phyloP scores from a whole-genome alignment of 1,140 invertebrate genomes.

The Reticulitermes speratus region DNA sequence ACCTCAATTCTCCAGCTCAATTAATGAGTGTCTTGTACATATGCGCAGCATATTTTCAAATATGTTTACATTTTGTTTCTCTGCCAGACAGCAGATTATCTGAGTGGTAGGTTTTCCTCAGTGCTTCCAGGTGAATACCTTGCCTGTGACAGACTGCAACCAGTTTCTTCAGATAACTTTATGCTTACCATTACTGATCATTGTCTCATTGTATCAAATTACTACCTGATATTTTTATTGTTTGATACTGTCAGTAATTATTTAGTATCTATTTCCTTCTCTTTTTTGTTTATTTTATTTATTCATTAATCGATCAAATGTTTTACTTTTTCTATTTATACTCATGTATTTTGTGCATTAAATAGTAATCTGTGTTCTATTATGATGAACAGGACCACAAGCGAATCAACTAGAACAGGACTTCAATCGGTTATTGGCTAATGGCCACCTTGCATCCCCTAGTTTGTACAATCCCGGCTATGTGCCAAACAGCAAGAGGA shows the following conservation, averaged over 20 bases:
- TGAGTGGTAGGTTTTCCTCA: too few relatives aligned
- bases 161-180: too few relatives aligned
- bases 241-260: not conserved
- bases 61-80: too few relatives aligned
- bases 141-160: too few relatives aligned
- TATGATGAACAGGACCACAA: slow-evolving; percentile 58
- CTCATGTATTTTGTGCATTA: slow-evolving; percentile 22
- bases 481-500: slow-evolving; percentile 64
- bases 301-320: not conserved
- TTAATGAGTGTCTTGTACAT: too few relatives aligned
- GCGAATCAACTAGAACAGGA: slow-evolving; percentile 75
- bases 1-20: too few relatives aligned
- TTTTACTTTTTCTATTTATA: slow-evolving; percentile 30
- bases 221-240: too few relatives aligned
- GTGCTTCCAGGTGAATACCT: too few relatives aligned
- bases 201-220: too few relatives aligned
- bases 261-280: not conserved
- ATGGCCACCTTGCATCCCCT: slow-evolving; percentile 68
- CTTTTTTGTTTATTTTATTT: not conserved
- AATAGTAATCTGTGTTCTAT: not conserved
- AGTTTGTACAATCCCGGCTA: slow-evolving; percentile 78
- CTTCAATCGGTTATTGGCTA: slow-evolving; percentile 70
- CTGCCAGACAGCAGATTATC: too few relatives aligned
- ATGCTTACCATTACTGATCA: too few relatives aligned
- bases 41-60: too few relatives aligned